phyloP scores from a whole-genome alignment of 2,113 vertebrate species.

The Halcyon malimbica region DNA sequence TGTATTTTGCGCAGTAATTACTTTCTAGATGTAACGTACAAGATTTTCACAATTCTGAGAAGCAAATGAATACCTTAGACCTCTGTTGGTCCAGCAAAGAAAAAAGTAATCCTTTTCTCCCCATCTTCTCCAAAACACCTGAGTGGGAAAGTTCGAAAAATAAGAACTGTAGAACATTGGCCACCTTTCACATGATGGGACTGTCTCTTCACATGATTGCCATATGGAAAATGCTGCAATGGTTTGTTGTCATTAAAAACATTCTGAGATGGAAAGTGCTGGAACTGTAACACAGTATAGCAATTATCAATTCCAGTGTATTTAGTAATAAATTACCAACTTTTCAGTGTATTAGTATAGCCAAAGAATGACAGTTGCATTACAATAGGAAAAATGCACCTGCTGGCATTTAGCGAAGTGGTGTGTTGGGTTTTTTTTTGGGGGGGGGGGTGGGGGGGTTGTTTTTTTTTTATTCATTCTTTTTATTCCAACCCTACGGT shows the following conservation, averaged over 20 bases:
- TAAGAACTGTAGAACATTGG: background rate
- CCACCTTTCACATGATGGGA: background rate
- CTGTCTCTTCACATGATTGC: background rate
- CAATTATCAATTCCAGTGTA: background rate
- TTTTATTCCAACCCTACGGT: background rate
- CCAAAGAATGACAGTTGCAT: background rate
- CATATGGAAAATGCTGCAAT: accelerated
- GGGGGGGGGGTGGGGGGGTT: too few species aligned
- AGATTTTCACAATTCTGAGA: background rate
- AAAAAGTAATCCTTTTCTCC: background rate
- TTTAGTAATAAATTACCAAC: background rate
- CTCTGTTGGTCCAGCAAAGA: background rate
- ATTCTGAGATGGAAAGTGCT: background rate
- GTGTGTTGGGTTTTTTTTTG: background rate
- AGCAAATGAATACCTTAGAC: background rate
- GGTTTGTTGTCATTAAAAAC: background rate
- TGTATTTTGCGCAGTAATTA: background rate
- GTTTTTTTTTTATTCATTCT: background rate
- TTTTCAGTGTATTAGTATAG: background rate
- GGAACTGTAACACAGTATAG: background rate
- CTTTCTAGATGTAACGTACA: background rate
- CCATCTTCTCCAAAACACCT: background rate
- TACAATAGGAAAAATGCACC: background rate
- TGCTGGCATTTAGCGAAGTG: background rate
- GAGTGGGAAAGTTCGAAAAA: background rate